These are phyloP conservation scores for Xenops minutus DNA, from an alignment of 2,797 vertebrate species.

Conservation along the genomic window DNA sequence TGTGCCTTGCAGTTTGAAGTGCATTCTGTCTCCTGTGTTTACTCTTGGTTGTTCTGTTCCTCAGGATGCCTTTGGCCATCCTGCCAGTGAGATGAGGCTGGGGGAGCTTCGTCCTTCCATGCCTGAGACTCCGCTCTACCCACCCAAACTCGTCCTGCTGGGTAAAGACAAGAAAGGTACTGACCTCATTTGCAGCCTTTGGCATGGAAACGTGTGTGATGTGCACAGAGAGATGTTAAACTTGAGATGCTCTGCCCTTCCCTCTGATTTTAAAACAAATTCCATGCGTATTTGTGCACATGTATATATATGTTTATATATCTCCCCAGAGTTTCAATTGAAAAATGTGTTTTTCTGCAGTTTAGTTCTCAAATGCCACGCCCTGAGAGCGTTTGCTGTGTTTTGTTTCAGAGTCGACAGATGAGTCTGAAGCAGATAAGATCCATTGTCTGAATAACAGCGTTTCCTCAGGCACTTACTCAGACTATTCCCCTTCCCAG, in stretches of 20 bases:
- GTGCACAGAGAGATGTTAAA: neutral
- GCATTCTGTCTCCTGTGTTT: neutral
- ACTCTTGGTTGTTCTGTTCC: slow-evolving; percentile 47
- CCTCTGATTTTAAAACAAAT: neutral
- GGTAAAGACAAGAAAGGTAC: slow-evolving; percentile 99
- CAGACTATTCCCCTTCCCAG: slow-evolving; percentile 98
- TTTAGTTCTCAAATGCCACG: neutral
- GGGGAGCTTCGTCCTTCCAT: slow-evolving; percentile 97
- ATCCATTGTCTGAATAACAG: slow-evolving; percentile 98
- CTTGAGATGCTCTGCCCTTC: neutral
- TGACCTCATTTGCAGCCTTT: neutral
- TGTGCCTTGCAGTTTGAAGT: neutral
- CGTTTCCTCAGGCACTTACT: slow-evolving; percentile 98
- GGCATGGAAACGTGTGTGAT: neutral
- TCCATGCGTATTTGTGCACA: neutral
- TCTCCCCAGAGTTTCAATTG: neutral
- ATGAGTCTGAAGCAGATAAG: slow-evolving; percentile 97
- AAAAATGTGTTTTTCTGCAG: neutral
- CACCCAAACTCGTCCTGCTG: slow-evolving; percentile 96
- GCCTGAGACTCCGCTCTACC: slow-evolving; percentile 95
- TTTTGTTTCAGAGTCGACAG: slow-evolving; percentile 91
- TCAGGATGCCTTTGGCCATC: slow-evolving; percentile 96
- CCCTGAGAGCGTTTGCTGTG: slow-evolving; percentile 26
- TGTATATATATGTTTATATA: accelerated
- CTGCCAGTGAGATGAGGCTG: slow-evolving; percentile 96